Percentiles rank a stretch among this genome's conserved stretches.
Conservation (phyloP, 2,113 vertebrate species). For the Brachyhypopomus gauderio region DNA sequence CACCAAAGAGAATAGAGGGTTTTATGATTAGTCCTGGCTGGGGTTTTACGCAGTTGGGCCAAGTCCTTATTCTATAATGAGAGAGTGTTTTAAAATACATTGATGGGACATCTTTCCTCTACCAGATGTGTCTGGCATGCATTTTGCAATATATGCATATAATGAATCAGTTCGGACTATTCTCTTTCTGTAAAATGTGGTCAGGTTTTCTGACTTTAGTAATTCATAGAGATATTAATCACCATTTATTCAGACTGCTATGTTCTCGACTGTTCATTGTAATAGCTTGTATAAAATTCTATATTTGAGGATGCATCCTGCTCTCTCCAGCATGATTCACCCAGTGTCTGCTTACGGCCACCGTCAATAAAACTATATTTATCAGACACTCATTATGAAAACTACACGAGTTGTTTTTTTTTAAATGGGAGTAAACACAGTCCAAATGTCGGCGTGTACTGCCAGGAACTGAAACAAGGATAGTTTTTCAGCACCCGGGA, state of each 20-base stretch:
- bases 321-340: background rate
- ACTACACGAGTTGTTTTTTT: background rate
- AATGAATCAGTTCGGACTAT: background rate
- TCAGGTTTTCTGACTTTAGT: background rate
- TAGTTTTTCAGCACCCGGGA: too few species aligned
- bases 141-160: background rate
- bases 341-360: background rate
- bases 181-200: background rate
- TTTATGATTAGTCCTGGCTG: constrained; percentile 42
- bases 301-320: background rate
- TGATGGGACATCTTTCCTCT: background rate
- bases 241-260: background rate
- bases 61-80: constrained; percentile 3
- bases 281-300: background rate
- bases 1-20: constrained; percentile 47
- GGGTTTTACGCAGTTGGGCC: constrained; percentile 20
- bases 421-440: background rate
- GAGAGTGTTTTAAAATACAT: background rate
- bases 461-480: too few species aligned
- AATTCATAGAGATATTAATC: background rate
- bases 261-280: background rate
- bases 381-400: background rate
- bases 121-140: background rate
- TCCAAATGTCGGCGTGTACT: too few species aligned
- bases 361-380: background rate